Evolutionary conservation across 2,797 vertebrate genomes (phyloP), one percentile per base, ranked within the genome.

Genomic region (Tokudaia muenninki): DNA sequence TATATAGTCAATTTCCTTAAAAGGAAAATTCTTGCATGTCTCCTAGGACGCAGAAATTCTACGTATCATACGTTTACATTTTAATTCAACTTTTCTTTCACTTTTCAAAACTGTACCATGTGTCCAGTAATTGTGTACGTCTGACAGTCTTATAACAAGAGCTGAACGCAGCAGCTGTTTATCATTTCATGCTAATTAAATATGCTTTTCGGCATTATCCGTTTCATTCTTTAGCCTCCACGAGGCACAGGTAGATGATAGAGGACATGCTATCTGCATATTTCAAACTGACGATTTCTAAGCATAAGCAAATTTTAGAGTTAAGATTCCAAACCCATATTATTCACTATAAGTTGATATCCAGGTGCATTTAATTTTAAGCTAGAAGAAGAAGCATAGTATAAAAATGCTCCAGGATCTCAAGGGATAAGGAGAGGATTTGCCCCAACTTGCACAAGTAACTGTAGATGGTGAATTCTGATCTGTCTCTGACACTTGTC

Each of bases 131-230:
- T 95, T 61, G 14, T 96, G 10, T 81, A 65, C 90, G 80, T 83
- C 55, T 86, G 94, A 96, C 87, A 92, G 52, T 84, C 41, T 91
- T 55, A 13, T 55, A 92, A 70, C 22, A 57, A 86, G 83, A 91
- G 65, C 29, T 55, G 89, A 95, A 80, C 94, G 47, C 16, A 88
- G 80, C 74, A 93, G 92, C 82, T 97, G 88, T 89, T 92, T 61
- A 81, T n/a, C n/a, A 65, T 96, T 94, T 95, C 65, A 75, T 50
- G 89, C 89, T 96, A 96, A 97, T 59, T 84, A 82, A 95, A 94
- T 59, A 31, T 79, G 59, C 96, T 72, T 92, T 41, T 55, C 80
- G 26, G 86, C 86, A 57, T 22, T 67, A 59, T 57, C 61, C 44
- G 6, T 78, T 94, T 84, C 19, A 74, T 65, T 96, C 70, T 82